These are phyloP conservation scores for Ochotona curzoniae DNA, from an alignment of 2,113 vertebrate species.

Conservation along the genomic window DNA sequence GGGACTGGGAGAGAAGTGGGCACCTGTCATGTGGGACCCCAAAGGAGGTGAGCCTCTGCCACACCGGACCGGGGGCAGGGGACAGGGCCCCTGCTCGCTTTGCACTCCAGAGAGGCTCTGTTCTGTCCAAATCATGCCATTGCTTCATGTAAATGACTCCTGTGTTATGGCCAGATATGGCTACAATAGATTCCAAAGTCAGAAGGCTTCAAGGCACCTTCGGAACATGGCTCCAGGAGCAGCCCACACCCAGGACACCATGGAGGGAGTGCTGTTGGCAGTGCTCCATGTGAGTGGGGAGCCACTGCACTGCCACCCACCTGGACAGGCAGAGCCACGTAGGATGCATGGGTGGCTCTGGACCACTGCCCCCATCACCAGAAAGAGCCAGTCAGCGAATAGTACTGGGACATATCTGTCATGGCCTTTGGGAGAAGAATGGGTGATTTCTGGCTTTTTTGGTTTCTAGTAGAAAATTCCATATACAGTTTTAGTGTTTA, in stretches of 20 bases:
- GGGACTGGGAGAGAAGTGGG: too few relatives aligned
- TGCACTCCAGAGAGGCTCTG: not conserved
- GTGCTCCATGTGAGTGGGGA: too few relatives aligned
- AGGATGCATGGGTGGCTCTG: not conserved
- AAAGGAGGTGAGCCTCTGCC: too few relatives aligned
- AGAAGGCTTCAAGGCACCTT: not conserved
- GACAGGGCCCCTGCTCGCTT: not conserved
- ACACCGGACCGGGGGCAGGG: not conserved
- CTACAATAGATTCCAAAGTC: conserved; percentile 9
- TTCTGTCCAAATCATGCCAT: not conserved
- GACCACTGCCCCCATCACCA: too few relatives aligned
- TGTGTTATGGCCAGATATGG: not conserved
- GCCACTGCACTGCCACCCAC: too few relatives aligned
- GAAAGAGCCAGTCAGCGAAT: too few relatives aligned
- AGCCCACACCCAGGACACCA: not conserved
- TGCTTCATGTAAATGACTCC: conserved; percentile 8
- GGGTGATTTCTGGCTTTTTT: not conserved
- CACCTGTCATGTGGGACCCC: too few relatives aligned
- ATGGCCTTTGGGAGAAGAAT: not conserved
- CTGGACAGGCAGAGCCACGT: too few relatives aligned
- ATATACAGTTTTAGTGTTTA: not conserved
- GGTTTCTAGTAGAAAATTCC: not conserved
- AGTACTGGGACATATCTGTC: too few relatives aligned
- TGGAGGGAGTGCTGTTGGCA: not conserved
- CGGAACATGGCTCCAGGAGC: not conserved